phyloP scores from a whole-genome alignment of 2,113 vertebrate species.

The Phylloscopus trochiloides region DNA sequence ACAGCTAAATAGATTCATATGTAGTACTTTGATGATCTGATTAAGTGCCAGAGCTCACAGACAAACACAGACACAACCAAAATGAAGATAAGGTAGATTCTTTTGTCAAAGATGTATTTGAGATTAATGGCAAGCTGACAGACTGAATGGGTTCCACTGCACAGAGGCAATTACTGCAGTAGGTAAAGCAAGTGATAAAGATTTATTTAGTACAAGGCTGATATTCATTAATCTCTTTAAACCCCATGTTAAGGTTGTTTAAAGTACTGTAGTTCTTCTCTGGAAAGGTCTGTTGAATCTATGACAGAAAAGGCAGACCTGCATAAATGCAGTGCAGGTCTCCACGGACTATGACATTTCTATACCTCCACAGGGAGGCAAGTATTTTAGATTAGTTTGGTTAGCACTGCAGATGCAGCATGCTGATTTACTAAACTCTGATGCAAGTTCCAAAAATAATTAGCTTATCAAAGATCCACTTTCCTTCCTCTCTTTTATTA shows the following conservation, averaged over 20 bases:
- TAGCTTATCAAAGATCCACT: slow-evolving; percentile 71
- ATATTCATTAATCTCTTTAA: slow-evolving; percentile 72
- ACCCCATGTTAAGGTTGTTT: slow-evolving; percentile 63
- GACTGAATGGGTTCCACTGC: slow-evolving; percentile 5
- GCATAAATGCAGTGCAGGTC: slow-evolving; percentile 70
- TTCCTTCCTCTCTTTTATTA: slow-evolving; percentile 51
- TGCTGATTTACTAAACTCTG: slow-evolving; percentile 71
- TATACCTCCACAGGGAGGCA: slow-evolving; percentile 67
- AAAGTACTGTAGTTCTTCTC: slow-evolving; percentile 65
- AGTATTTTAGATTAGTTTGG: slow-evolving; percentile 76
- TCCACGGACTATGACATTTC: slow-evolving; percentile 72
- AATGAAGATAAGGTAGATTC: slow-evolving; percentile 35
- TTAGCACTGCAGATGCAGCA: slow-evolving; percentile 72
- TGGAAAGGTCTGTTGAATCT: slow-evolving; percentile 67
- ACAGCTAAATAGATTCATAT: background rate
- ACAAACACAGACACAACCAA: background rate
- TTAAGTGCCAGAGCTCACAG: background rate
- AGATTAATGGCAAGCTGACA: slow-evolving; percentile 51
- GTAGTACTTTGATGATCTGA: background rate
- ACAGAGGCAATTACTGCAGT: slow-evolving; percentile 40
- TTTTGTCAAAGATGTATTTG: slow-evolving; percentile 47
- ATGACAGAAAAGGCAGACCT: slow-evolving; percentile 68
- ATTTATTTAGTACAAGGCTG: slow-evolving; percentile 63
- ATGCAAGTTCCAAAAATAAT: slow-evolving; percentile 72
- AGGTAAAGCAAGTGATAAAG: slow-evolving; percentile 51